Evolutionary conservation across 2,113 vertebrate genomes (phyloP).

Genomic region (Tangachromis dhanisi): DNA sequence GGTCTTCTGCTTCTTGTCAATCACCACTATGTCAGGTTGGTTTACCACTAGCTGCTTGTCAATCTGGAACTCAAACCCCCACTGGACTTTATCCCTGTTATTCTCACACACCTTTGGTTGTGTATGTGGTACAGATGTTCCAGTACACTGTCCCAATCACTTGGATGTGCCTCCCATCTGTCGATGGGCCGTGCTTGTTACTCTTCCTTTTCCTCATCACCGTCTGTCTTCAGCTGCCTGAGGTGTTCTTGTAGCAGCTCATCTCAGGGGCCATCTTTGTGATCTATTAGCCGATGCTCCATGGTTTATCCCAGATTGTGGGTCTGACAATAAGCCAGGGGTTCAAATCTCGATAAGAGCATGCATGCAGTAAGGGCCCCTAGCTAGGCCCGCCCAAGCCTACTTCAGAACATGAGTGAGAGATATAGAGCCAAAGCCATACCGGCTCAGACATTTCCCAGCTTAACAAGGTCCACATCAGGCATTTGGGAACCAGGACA

Average conservation of each 20-base stretch:
- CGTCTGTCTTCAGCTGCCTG: background rate
- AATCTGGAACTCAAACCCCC: background rate
- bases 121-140: background rate
- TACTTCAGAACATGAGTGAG: background rate
- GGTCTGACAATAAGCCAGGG: background rate
- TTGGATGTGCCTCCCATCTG: background rate
- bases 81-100: background rate
- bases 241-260: background rate
- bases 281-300: background rate
- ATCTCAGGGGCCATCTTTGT: background rate
- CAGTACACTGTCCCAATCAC: background rate
- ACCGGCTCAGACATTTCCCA: background rate
- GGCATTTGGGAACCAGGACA: background rate
- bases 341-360: background rate
- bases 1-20: background rate
- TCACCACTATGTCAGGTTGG: background rate
- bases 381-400: background rate
- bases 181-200: accelerated
- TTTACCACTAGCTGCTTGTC: background rate
- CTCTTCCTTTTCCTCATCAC: background rate
- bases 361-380: background rate
- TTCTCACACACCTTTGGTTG: background rate
- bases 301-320: background rate
- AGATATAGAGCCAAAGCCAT: background rate
- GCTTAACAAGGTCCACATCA: background rate